Evolutionary conservation across 2,888 invertebrate species (phyloP).

Genomic region (Dryomyza anilis): DNA sequence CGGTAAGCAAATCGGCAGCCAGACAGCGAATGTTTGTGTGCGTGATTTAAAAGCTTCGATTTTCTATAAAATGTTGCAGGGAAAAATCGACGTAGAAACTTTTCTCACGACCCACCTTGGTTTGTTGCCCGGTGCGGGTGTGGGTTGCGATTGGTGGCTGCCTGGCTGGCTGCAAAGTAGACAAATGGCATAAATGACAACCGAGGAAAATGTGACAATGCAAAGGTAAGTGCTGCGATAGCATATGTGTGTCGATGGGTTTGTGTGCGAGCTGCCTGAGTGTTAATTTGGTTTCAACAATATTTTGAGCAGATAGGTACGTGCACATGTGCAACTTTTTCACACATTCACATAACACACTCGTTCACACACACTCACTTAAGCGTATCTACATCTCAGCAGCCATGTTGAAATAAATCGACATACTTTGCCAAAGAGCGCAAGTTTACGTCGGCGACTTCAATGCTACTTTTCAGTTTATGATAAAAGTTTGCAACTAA

Average conservation of each 20-base stretch:
- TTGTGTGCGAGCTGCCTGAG: constrained; percentile 9
- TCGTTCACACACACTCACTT: not conserved
- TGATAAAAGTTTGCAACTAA: no score
- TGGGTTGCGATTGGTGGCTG: not conserved
- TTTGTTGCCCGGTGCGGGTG: not conserved
- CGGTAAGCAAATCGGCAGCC: constrained; percentile 13
- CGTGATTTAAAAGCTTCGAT: constrained; percentile 8
- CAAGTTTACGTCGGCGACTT: no score
- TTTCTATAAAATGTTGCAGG: constrained; percentile 15
- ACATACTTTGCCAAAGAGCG: no score
- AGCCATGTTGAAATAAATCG: no score
- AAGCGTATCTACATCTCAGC: not conserved
- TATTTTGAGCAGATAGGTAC: constrained; percentile 6
- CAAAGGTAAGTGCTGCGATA: not conserved
- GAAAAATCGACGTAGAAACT: no score
- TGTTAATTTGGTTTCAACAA: constrained; percentile 20
- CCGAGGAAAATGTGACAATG: not conserved
- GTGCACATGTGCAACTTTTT: constrained; percentile 11
- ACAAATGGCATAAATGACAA: not conserved
- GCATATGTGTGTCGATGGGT: not conserved
- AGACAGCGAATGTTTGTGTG: not conserved
- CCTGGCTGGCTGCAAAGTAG: not conserved
- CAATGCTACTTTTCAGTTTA: no score
- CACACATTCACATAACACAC: not conserved
- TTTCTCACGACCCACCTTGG: no score